Conservation (phyloP, 2,113 vertebrate species). For the Urocitellus parryii region DNA sequence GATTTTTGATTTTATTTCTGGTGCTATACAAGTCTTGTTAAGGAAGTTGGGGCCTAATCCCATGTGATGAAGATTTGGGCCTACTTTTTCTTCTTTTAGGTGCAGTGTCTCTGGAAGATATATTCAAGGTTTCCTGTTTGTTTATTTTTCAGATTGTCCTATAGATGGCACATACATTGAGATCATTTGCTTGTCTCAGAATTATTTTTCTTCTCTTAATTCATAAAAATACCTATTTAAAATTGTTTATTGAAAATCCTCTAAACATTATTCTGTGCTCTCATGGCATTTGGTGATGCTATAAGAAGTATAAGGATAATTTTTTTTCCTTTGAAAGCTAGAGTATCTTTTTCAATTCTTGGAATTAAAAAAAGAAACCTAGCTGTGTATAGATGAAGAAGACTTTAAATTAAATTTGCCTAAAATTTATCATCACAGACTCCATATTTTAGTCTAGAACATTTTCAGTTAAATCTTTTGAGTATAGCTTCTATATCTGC, state of each 20-base stretch:
- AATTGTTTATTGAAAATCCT: background rate
- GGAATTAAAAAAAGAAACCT: slow-evolving; percentile 8
- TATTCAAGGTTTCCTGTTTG: background rate
- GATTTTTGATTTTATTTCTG: no score
- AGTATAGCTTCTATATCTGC: background rate
- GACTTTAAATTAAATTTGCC: background rate
- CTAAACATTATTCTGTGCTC: background rate
- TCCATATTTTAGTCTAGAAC: background rate
- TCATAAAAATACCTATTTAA: background rate
- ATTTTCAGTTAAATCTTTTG: background rate
- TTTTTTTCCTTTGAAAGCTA: background rate
- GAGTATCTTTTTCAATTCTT: background rate
- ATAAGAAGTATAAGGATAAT: background rate
- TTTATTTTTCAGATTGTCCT: background rate
- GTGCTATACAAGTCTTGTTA: no score
- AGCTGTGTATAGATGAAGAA: background rate
- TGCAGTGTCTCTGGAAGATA: no score
- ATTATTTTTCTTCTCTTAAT: background rate
- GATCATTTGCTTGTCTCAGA: background rate
- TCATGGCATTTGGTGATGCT: background rate
- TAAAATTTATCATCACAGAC: background rate
- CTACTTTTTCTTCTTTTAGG: no score
- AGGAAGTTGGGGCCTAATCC: no score
- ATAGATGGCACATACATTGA: background rate
- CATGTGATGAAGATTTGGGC: no score